Percentiles rank a stretch among this genome's conserved stretches.
Conservation (phyloP, 2,113 vertebrate species). For the Lampris incognitus region DNA sequence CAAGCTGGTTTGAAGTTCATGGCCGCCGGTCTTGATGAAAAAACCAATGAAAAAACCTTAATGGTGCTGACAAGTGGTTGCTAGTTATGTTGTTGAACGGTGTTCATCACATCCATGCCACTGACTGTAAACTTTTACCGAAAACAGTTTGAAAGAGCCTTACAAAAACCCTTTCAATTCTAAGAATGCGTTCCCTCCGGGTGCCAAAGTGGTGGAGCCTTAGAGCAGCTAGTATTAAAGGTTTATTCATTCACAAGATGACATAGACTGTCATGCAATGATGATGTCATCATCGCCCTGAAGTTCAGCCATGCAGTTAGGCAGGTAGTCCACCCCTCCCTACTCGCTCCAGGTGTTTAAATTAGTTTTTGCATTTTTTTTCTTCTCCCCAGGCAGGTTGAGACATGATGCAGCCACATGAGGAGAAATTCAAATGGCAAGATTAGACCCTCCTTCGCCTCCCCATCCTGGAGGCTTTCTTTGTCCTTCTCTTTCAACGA, state of each 20-base stretch:
- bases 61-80: too few species aligned
- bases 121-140: too few species aligned
- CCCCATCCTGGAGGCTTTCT: background rate
- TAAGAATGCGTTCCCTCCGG: too few species aligned
- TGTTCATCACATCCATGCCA: too few species aligned
- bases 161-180: too few species aligned
- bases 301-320: background rate
- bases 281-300: slow-evolving; percentile 29
- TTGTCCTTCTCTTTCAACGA: background rate
- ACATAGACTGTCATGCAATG: slow-evolving; percentile 26
- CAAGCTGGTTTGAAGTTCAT: too few species aligned
- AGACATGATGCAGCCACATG: slow-evolving; percentile 22
- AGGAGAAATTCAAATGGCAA: slow-evolving; percentile 32
- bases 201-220: background rate
- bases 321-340: background rate
- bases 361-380: background rate
- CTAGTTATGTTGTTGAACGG: too few species aligned
- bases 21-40: too few species aligned
- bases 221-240: background rate
- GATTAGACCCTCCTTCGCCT: background rate
- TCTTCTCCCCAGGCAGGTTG: background rate
- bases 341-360: background rate
- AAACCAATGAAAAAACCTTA: too few species aligned
- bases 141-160: too few species aligned
- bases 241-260: slow-evolving; percentile 30